Conservation (phyloP, 2,797 vertebrate species). For the Malacoctenus gilli region DNA sequence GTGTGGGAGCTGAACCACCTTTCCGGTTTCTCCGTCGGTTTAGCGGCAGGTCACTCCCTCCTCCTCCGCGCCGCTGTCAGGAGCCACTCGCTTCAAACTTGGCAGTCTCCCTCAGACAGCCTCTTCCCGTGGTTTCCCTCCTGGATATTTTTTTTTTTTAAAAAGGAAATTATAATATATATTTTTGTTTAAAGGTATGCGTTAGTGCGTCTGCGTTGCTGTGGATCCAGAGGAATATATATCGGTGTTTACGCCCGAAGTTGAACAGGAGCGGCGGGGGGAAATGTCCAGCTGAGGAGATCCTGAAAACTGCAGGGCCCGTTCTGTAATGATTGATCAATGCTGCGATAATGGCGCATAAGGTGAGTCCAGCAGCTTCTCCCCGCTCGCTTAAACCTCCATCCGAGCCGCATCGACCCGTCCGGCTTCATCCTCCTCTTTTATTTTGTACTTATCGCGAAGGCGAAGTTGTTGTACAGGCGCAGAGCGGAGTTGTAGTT, state of each 20-base stretch:
- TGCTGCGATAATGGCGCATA: slow-evolving; percentile 79
- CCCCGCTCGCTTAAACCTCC: not conserved
- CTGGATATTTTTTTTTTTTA: slow-evolving; percentile 25
- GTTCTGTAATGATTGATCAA: slow-evolving; percentile 78
- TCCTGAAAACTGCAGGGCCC: slow-evolving; percentile 62
- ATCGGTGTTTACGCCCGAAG: slow-evolving; percentile 43
- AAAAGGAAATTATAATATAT: slow-evolving; percentile 32
- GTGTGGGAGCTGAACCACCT: slow-evolving; percentile 43
- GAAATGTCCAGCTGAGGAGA: slow-evolving; percentile 81
- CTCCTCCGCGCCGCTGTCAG: slow-evolving; percentile 50
- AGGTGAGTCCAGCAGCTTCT: slow-evolving; percentile 66
- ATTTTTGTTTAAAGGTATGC: slow-evolving; percentile 37
- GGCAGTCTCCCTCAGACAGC: not conserved
- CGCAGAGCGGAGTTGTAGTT: slow-evolving; percentile 39
- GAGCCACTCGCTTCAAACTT: slow-evolving; percentile 44
- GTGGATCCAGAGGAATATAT: slow-evolving; percentile 38
- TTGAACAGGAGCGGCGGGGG: slow-evolving; percentile 22
- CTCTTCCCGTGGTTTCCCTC: not conserved
- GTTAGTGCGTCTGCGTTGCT: slow-evolving; percentile 39
- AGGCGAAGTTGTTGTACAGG: slow-evolving; percentile 10
- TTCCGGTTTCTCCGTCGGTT: slow-evolving; percentile 74
- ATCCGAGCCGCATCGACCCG: not conserved
- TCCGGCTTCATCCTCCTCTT: not conserved
- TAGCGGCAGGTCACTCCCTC: slow-evolving; percentile 63
- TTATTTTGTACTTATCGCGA: not conserved